A percentile compares a stretch with the other conserved stretches of the same genome.
Evolutionary conservation across 1,140 invertebrate species (phyloP).

Genomic region (Pantala flavescens): DNA sequence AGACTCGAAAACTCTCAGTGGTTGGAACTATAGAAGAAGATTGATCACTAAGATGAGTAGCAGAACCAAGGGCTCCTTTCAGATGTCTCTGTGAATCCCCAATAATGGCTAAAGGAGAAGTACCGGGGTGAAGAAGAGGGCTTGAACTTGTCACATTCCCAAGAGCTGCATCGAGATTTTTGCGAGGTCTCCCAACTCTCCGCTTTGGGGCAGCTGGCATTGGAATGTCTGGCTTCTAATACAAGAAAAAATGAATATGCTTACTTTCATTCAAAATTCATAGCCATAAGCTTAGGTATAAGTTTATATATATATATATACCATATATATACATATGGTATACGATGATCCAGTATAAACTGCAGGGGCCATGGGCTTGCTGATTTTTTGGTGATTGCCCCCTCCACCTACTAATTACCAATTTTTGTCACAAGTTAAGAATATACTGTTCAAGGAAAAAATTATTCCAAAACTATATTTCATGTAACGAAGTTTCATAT

Average conservation of each 20-base stretch:
- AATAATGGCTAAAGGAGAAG: slow-evolving; percentile 20
- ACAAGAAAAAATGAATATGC: slow-evolving; percentile 24
- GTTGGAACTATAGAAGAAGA: slow-evolving; percentile 19
- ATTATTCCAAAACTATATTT: too few species aligned
- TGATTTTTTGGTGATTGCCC: too few species aligned
- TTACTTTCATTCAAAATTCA: neutral
- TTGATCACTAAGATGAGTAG: neutral
- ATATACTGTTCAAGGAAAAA: too few species aligned
- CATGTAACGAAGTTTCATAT: too few species aligned
- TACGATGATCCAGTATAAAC: too few species aligned
- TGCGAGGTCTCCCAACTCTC: slow-evolving; percentile 22
- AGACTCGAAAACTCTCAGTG: slow-evolving; percentile 47
- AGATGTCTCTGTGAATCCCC: slow-evolving; percentile 30
- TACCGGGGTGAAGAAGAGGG: neutral
- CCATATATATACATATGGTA: too few species aligned
- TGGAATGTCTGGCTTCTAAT: slow-evolving; percentile 34
- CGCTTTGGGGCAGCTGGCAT: slow-evolving; percentile 22
- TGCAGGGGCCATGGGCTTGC: too few species aligned
- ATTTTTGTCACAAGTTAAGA: too few species aligned
- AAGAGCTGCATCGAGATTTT: slow-evolving; percentile 23
- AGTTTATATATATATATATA: too few species aligned
- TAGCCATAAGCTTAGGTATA: too few species aligned
- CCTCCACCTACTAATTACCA: too few species aligned
- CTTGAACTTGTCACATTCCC: neutral
- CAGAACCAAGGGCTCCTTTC: neutral